phyloP scores from a whole-genome alignment of 1,140 invertebrate genomes.

The Drosophila mauritiana region DNA sequence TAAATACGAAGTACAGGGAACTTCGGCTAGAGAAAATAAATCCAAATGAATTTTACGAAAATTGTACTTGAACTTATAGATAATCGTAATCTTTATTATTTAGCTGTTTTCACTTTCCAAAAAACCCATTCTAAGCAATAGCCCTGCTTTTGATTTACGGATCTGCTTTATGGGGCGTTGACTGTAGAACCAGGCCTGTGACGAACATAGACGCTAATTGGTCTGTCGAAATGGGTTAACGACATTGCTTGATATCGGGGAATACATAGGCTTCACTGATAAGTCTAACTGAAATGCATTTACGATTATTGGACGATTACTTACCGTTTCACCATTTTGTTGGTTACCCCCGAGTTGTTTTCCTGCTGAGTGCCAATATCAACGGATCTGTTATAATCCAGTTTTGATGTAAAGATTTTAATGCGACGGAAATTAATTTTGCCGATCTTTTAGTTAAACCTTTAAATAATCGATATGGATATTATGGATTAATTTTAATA shows the following conservation, averaged over 20 bases:
- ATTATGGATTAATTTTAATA: conserved; percentile 28
- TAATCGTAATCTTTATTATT: no score
- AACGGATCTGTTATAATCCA: conserved; percentile 85
- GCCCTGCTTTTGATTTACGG: neutral
- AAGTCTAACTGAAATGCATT: conserved; percentile 10
- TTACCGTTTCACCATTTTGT: conserved; percentile 85
- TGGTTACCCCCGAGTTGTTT: conserved; percentile 84
- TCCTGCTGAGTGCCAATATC: conserved; percentile 84
- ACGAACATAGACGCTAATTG: conserved; percentile 55
- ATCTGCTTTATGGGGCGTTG: neutral
- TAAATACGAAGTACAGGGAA: conserved; percentile 23
- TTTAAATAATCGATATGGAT: conserved; percentile 43
- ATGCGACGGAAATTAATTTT: conserved; percentile 84
- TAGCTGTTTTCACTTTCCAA: no score
- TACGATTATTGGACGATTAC: conserved; percentile 21
- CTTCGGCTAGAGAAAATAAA: neutral
- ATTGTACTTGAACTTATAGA: no score
- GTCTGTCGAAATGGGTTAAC: conserved; percentile 59
- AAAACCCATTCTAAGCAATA: neutral
- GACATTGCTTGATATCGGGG: conserved; percentile 27
- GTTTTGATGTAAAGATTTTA: conserved; percentile 84
- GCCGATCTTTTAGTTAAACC: conserved; percentile 61
- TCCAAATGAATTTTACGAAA: neutral
- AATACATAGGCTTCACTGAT: conserved; percentile 1
- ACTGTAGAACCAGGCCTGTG: conserved; percentile 32